Evolutionary conservation across 1,140 invertebrate genomes (phyloP).

Genomic region (Drosophila malerkotliana): DNA sequence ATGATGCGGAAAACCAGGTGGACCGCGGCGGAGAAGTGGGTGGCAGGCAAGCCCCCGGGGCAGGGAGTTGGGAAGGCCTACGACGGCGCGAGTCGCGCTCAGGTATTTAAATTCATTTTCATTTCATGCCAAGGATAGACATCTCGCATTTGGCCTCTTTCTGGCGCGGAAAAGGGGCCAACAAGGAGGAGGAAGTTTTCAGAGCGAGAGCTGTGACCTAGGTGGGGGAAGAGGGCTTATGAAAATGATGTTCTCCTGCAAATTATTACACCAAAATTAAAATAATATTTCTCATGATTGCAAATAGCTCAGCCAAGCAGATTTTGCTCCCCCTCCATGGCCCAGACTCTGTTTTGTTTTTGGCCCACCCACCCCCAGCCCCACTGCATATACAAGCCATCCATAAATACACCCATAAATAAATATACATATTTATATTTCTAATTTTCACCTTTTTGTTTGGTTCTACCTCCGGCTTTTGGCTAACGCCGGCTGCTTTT

Average conservation of each 20-base stretch:
- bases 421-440: constrained; percentile 49
- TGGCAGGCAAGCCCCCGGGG: not conserved
- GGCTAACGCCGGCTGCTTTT: constrained; percentile 28
- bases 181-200: not conserved
- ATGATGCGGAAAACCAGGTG: constrained; percentile 23
- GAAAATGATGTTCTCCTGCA: constrained; percentile 68
- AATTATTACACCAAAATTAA: constrained; percentile 74
- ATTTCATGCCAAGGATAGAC: constrained; percentile 61
- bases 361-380: not conserved
- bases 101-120: constrained; percentile 79
- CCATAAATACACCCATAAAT: constrained; percentile 13
- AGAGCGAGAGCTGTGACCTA: not conserved
- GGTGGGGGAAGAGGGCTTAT: constrained; percentile 9
- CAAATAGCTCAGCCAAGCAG: constrained; percentile 69
- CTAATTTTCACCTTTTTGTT: constrained; percentile 75
- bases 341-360: constrained; percentile 22
- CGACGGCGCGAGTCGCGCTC: constrained; percentile 33
- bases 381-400: not conserved
- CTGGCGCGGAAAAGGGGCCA: constrained; percentile 19
- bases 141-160: constrained; percentile 54
- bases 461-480: constrained; percentile 31
- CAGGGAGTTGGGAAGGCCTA: constrained; percentile 1
- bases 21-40: not conserved
- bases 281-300: constrained; percentile 79
- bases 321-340: constrained; percentile 18